Evolutionary conservation across 2,797 vertebrate genomes (phyloP).

Genomic region (Sebastes reedi): DNA sequence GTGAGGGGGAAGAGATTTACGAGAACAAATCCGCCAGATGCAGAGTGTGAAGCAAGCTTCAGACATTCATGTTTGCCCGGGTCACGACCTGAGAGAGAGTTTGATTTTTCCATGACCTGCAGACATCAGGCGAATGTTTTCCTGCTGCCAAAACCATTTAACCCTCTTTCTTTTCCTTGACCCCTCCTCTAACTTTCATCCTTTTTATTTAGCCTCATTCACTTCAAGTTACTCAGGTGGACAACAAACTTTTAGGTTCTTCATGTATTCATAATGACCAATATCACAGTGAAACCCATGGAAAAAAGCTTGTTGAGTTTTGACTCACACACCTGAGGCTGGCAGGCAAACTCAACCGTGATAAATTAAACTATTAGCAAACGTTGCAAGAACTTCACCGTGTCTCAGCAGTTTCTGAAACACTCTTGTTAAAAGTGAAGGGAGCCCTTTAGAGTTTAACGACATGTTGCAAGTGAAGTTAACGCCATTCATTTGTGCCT

Average conservation of each 20-base stretch:
- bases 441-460: background rate
- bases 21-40: constrained; percentile 59
- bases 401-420: background rate
- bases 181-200: background rate
- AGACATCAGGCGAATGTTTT: constrained; percentile 3
- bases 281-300: background rate
- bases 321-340: background rate
- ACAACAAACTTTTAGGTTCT: background rate
- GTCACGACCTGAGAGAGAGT: constrained; percentile 39
- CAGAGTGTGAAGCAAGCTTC: constrained; percentile 44
- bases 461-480: background rate
- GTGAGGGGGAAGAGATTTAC: constrained; percentile 45
- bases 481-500: background rate
- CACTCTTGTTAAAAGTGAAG: background rate
- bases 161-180: background rate
- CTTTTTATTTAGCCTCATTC: background rate
- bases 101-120: constrained; percentile 38
- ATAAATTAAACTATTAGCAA: background rate
- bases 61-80: constrained; percentile 45
- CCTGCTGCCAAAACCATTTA: background rate
- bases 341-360: background rate
- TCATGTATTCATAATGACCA: background rate
- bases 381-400: background rate
- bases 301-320: background rate
- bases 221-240: background rate